A percentile compares a stretch with the other conserved stretches of the same genome.
Conservation (phyloP, 2,113 vertebrate genomes). For the Proterorhinus semilunaris region DNA sequence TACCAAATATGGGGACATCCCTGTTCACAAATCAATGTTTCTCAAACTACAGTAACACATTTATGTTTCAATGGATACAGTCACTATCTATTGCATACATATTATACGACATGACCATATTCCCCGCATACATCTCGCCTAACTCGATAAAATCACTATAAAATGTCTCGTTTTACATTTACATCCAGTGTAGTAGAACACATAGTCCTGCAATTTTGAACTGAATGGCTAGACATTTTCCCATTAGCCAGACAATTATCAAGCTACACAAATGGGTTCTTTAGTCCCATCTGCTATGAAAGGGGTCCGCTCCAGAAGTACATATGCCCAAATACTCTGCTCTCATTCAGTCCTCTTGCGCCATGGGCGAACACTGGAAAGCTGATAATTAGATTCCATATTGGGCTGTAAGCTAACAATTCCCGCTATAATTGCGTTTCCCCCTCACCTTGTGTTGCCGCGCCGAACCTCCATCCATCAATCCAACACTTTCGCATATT, state of each 20-base stretch:
- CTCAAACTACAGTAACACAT: no score
- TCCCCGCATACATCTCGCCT: no score
- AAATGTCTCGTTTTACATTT: no score
- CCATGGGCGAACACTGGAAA: conserved; percentile 55
- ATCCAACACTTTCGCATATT: conserved; percentile 22
- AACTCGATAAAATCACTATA: no score
- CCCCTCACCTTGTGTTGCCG: conserved; percentile 36
- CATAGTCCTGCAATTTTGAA: background rate
- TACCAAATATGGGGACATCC: no score
- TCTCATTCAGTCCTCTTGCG: conserved; percentile 24
- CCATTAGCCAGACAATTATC: background rate
- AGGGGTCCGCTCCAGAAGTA: background rate
- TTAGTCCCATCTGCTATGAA: conserved; percentile 5
- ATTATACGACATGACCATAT: no score
- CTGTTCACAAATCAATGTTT: no score
- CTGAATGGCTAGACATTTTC: background rate
- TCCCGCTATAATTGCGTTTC: conserved; percentile 50
- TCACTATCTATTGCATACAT: no score
- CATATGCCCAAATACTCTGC: background rate
- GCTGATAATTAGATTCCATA: conserved; percentile 67
- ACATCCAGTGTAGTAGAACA: no score
- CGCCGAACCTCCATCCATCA: conserved; percentile 27
- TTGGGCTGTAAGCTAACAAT: conserved; percentile 54
- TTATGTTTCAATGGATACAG: no score
- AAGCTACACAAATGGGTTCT: background rate